A percentile compares a stretch with the other conserved stretches of the same genome.
phyloP scores from a whole-genome alignment of 2,888 invertebrate species.

The Flexamia atlantica region DNA sequence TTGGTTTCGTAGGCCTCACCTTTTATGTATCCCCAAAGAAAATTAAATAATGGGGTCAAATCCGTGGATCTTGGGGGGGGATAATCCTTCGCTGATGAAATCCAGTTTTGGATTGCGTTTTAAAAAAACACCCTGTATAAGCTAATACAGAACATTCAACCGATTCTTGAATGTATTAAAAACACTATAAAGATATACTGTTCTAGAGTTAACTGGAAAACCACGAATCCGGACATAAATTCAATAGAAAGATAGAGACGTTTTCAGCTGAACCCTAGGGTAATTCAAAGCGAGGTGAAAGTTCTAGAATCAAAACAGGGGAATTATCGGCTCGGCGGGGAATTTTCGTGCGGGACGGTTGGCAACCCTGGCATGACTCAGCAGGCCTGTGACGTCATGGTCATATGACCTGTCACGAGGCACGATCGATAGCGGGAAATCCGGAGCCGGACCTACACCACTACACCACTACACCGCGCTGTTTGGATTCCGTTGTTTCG shows the following conservation, averaged over 20 bases:
- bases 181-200: too few species aligned
- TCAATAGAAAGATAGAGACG: not conserved
- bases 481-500: not conserved
- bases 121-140: too few species aligned
- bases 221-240: too few species aligned
- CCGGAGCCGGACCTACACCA: conserved; percentile 13
- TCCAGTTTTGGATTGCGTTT: too few species aligned
- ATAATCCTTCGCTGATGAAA: too few species aligned
- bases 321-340: not conserved
- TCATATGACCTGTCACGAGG: conserved; percentile 19
- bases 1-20: too few species aligned
- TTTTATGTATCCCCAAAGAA: too few species aligned
- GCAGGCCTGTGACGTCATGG: not conserved
- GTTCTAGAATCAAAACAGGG: conserved; percentile 13
- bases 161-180: too few species aligned
- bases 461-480: not conserved
- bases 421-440: not conserved
- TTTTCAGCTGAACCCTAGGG: not conserved
- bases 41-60: too few species aligned
- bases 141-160: too few species aligned
- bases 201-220: too few species aligned
- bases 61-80: too few species aligned
- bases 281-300: not conserved
- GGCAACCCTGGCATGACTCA: conserved; percentile 2
- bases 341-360: not conserved